phyloP scores from a whole-genome alignment of 2,888 invertebrate genomes.

The Gisinianus flammeolus region DNA sequence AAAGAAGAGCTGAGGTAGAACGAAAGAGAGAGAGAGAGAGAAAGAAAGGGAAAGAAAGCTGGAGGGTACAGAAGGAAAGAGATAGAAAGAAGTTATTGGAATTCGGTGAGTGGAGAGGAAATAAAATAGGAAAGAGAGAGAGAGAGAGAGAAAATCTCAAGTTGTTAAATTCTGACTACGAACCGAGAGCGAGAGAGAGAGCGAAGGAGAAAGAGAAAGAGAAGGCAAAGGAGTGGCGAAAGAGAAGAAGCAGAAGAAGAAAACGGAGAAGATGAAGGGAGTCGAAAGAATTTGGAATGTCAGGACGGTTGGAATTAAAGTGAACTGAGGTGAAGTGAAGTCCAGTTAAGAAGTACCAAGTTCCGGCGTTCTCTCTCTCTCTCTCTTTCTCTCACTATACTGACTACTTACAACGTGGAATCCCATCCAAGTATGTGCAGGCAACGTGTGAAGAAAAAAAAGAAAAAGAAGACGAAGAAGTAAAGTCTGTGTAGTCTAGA shows the following conservation, averaged over 20 bases:
- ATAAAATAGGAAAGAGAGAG: neutral
- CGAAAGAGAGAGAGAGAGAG: too few relatives aligned
- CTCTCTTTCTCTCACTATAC: neutral
- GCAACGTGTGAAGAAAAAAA: neutral
- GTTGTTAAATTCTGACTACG: conserved; percentile 3
- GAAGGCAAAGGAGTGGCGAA: neutral
- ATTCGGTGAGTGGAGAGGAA: neutral
- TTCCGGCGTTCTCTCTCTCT: neutral
- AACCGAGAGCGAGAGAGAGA: neutral
- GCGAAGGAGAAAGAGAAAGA: neutral
- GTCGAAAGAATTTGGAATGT: conserved; percentile 1
- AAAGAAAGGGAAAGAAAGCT: neutral
- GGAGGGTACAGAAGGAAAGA: neutral
- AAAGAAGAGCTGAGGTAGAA: neutral
- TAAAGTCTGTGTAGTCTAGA: neutral
- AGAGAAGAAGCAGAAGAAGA: neutral
- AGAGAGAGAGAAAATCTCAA: neutral
- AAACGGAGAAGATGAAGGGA: neutral
- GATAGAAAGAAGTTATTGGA: neutral
- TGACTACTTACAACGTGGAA: neutral
- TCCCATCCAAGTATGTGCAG: neutral
- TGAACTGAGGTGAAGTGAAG: conserved; percentile 19
- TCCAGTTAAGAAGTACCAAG: neutral
- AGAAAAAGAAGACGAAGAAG: neutral
- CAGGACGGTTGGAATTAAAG: conserved; percentile 14